Percentiles rank a stretch among this genome's conserved stretches.
Evolutionary conservation across 2,797 vertebrate genomes (phyloP).

Genomic region (Falco naumanni): DNA sequence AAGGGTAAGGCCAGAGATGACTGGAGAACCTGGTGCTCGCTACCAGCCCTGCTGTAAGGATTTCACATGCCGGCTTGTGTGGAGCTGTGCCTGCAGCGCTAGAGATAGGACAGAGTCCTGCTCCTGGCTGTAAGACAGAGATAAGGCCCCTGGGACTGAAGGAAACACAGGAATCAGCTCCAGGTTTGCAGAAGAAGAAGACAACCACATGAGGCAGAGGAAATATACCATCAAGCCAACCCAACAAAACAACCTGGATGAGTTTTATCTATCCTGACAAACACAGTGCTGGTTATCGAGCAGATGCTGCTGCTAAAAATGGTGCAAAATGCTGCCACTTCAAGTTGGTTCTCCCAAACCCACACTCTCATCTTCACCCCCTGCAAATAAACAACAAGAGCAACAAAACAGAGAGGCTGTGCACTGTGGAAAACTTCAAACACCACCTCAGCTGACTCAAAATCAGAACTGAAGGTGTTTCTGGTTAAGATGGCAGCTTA

Average conservation of each 20-base stretch:
- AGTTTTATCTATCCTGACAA: not conserved
- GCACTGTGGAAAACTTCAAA: not conserved
- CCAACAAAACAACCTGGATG: not conserved
- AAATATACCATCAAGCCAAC: not conserved
- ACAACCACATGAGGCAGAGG: not conserved
- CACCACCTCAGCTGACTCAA: not conserved
- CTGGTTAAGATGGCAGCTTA: not conserved
- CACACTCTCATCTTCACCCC: not conserved
- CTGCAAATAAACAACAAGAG: not conserved
- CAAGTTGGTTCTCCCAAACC: not conserved
- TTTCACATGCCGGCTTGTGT: accelerated
- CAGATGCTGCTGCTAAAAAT: not conserved
- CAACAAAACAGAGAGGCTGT: not conserved
- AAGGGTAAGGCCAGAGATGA: not conserved
- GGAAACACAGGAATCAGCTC: not conserved
- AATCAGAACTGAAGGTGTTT: not conserved
- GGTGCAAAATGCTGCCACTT: not conserved
- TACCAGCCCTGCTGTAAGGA: not conserved
- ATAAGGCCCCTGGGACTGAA: not conserved
- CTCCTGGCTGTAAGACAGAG: not conserved
- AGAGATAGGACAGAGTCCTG: not conserved
- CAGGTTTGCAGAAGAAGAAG: not conserved
- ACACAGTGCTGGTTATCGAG: not conserved
- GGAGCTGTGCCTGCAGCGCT: not conserved
- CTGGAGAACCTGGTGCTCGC: not conserved